Percentiles rank a stretch among this genome's conserved stretches.
Conservation (phyloP, 2,113 vertebrate genomes). For the Lagopus leucura region DNA sequence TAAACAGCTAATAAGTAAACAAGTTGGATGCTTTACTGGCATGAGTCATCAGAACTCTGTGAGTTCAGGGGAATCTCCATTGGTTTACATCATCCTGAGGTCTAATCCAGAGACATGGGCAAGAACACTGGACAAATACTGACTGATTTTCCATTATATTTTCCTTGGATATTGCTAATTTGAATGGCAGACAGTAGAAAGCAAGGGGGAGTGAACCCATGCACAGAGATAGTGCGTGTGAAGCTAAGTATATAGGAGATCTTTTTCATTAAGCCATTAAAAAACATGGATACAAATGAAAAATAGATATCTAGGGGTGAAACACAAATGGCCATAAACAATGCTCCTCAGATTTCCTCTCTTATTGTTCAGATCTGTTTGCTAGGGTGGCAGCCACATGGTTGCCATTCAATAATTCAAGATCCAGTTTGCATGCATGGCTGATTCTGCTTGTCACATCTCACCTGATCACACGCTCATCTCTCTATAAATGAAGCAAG, state of each 20-base stretch:
- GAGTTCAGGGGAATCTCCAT: neutral
- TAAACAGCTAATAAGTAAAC: constrained; percentile 25
- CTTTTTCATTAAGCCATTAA: neutral
- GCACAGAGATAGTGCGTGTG: neutral
- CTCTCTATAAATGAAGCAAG: neutral
- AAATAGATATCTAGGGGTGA: neutral
- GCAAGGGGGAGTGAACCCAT: neutral
- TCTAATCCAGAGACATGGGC: neutral
- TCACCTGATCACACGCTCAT: constrained; percentile 6
- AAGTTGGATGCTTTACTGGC: neutral
- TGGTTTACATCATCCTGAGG: neutral
- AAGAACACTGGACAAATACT: neutral
- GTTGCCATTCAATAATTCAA: constrained; percentile 58
- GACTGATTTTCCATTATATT: neutral
- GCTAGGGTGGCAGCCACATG: neutral
- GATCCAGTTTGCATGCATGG: neutral
- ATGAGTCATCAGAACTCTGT: neutral
- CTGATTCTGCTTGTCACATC: neutral
- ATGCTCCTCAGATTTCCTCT: neutral
- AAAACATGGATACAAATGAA: neutral
- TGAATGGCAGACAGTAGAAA: neutral
- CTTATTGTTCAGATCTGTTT: neutral
- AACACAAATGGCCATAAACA: rapidly evolving
- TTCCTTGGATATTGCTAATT: neutral
- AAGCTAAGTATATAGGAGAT: neutral